Percentiles rank a stretch among this genome's conserved stretches.
Evolutionary conservation across 2,113 vertebrate species (phyloP).

Genomic region (Ctenomys sociabilis): DNA sequence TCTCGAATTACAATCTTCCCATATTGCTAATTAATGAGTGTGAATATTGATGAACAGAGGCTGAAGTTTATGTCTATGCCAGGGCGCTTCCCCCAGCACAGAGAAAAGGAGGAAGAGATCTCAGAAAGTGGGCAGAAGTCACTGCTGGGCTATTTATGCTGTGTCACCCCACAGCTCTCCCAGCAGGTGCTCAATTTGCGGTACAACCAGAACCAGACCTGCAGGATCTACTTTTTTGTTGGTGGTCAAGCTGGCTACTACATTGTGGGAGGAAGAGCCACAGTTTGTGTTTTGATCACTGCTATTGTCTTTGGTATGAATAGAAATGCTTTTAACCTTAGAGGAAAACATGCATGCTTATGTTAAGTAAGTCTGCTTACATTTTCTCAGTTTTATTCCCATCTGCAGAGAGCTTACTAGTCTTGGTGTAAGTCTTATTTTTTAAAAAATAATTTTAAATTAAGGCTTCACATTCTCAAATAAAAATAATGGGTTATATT

Average conservation of each 20-base stretch:
- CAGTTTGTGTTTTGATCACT: conserved; percentile 55
- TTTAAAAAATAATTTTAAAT: conserved; percentile 49
- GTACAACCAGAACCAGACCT: conserved; percentile 52
- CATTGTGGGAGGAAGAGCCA: conserved; percentile 56
- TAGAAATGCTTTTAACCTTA: conserved; percentile 50
- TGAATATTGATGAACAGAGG: conserved; percentile 84
- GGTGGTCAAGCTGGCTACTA: conserved; percentile 32
- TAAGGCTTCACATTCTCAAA: conserved; percentile 42
- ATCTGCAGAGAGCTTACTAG: background rate
- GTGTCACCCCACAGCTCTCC: conserved; percentile 80
- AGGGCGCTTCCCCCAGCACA: conserved; percentile 78
- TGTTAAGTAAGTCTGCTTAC: conserved; percentile 61
- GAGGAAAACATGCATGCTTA: conserved; percentile 50
- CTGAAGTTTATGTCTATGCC: conserved; percentile 49
- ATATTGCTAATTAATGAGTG: conserved; percentile 87
- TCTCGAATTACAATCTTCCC: conserved; percentile 84
- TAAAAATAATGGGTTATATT: background rate
- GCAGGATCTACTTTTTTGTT: conserved; percentile 58
- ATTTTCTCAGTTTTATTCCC: conserved; percentile 66
- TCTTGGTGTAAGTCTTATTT: background rate
- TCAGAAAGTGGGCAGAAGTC: conserved; percentile 79
- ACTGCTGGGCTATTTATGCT: conserved; percentile 84
- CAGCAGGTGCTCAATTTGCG: conserved; percentile 78
- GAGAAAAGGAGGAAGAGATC: conserved; percentile 72
- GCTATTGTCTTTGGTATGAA: conserved; percentile 60